Percentiles rank a stretch among this genome's conserved stretches.
Evolutionary conservation across 2,888 invertebrate genomes (phyloP).

Genomic region (Pterostichus niger): DNA sequence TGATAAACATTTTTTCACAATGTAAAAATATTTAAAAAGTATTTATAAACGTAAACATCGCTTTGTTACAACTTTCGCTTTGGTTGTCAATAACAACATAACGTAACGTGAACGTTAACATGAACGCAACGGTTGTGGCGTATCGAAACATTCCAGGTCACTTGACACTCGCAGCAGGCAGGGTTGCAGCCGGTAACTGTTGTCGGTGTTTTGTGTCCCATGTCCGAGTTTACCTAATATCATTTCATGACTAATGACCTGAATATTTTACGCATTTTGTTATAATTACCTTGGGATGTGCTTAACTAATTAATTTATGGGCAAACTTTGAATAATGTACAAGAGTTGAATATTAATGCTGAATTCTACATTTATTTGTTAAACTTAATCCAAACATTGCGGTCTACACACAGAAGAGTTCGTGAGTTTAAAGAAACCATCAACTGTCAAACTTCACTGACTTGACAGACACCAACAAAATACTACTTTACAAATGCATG

Average conservation of each 20-base stretch:
- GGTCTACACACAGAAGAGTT: too few relatives aligned
- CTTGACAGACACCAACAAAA: too few relatives aligned
- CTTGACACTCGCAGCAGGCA: conserved; percentile 20
- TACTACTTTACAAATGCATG: too few relatives aligned
- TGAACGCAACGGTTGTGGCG: conserved; percentile 16
- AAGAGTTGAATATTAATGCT: too few relatives aligned
- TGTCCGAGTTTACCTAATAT: conserved; percentile 37
- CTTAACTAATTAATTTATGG: conserved; percentile 13
- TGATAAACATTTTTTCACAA: background rate
- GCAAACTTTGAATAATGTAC: background rate
- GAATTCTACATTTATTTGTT: too few relatives aligned
- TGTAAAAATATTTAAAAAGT: background rate
- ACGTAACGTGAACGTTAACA: conserved; percentile 20
- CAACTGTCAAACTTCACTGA: too few relatives aligned
- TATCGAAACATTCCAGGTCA: conserved; percentile 54
- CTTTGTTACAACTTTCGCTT: conserved; percentile 56
- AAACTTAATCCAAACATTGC: too few relatives aligned
- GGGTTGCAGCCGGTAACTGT: background rate
- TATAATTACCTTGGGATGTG: conserved; percentile 27
- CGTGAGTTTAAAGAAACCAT: too few relatives aligned
- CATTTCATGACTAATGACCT: conserved; percentile 55
- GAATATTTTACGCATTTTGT: conserved; percentile 28
- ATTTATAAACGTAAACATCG: conserved; percentile 26
- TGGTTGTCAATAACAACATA: conserved; percentile 37
- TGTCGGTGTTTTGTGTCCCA: conserved; percentile 5